Evolutionary conservation across 2,113 vertebrate genomes (phyloP), one percentile per base, ranked within the genome.

Genomic region (Myotis davidii): DNA sequence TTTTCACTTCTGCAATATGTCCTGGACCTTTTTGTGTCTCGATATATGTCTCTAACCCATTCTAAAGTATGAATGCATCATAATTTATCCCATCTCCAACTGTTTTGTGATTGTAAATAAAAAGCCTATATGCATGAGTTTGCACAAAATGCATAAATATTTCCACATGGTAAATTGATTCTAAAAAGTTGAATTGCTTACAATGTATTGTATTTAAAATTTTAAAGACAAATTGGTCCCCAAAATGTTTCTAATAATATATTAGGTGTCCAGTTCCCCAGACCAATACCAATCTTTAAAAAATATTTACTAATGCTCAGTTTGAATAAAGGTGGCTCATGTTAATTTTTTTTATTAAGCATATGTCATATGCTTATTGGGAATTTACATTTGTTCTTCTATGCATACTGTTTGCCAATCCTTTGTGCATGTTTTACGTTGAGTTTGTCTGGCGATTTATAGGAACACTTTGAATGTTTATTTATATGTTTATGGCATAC

Each of bases 61-160:
- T 85, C 48, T 83, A 89, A 85, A 48, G 11, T 69, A 88, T 34
- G 32, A 37, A 64, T 65, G 45, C 18, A 64, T 37, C 29, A 79
- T 54, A 64, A 67, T 72, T 84, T 78, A 83, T 69, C 5, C 27
- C 34, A 81, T 92, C 52, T 92, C 10, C 21, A 70, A 25, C 85
- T 3, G 17, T 64, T 87, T 37, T 73, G 20, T 85, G n/a, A 82
- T 90, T 85, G 17, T 27, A 97, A 86, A 85, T 48, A 85, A 86
- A 85, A 91, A 67, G n/a, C 2, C 8, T 64, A 29, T 45, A 73
- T 12, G 2, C 32, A 85, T 64, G 10, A 56, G 8, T 86, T 65
- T 89, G 3, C 16, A 91, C 23, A 92, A 42, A 48, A 83, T 48
- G 25, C 59, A n/a, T 82, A 77, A 83, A 93, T 78, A 91, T 73